Evolutionary conservation across 2,888 invertebrate species (phyloP).

Genomic region (Argyresthia goedartella): DNA sequence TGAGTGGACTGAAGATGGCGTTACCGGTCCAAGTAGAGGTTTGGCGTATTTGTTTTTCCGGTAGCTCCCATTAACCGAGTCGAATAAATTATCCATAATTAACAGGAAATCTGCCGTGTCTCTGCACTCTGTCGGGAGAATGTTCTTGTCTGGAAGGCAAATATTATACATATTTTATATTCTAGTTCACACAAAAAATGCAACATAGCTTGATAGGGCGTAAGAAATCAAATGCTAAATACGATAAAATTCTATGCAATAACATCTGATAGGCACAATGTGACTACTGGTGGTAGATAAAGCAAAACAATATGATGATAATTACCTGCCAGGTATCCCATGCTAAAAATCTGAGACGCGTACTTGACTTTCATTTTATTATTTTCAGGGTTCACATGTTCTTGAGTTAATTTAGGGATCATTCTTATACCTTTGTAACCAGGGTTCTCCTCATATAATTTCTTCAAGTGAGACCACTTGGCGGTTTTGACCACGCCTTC

Average conservation of each 20-base stretch:
- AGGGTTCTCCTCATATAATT: constrained; percentile 3
- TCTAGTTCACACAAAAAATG: no score
- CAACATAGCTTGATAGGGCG: no score
- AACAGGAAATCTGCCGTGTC: not conserved
- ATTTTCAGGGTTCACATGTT: constrained; percentile 8
- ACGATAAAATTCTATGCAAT: no score
- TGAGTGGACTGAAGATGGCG: not conserved
- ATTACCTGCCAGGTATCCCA: constrained; percentile 4
- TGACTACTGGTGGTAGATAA: not conserved
- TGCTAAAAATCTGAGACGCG: constrained; percentile 10
- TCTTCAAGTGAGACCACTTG: constrained; percentile 9
- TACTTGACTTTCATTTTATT: constrained; percentile 12
- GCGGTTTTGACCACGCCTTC: not conserved
- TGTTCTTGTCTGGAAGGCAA: not conserved
- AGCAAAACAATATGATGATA: not conserved
- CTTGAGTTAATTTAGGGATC: constrained; percentile 9
- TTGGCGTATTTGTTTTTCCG: not conserved
- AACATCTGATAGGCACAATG: not conserved
- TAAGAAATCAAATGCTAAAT: no score
- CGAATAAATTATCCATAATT: not conserved
- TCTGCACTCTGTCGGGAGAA: not conserved
- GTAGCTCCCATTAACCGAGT: not conserved
- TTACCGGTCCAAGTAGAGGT: not conserved
- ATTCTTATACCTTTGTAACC: constrained; percentile 7
- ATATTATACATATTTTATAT: not conserved